These are phyloP conservation scores for Megaceryle alcyon DNA, from an alignment of 2,797 vertebrate species.

Conservation along the genomic window DNA sequence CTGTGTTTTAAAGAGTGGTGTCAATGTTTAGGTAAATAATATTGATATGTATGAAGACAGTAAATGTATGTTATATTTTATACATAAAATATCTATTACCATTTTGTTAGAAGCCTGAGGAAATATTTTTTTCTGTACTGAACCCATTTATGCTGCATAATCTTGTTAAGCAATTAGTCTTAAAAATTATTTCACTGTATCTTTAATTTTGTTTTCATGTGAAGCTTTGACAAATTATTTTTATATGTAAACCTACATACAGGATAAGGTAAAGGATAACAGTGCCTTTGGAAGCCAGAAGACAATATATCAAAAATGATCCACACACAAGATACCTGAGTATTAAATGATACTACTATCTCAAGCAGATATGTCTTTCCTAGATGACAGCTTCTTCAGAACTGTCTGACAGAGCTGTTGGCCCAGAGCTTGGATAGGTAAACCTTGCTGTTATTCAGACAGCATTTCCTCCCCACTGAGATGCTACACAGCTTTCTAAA, in stretches of 20 bases:
- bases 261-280: neutral
- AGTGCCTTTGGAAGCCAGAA: neutral
- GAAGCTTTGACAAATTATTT: neutral
- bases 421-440: neutral
- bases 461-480: neutral
- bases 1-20: neutral
- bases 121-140: neutral
- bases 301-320: neutral
- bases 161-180: neutral
- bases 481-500: neutral
- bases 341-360: neutral
- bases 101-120: neutral
- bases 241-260: neutral
- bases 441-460: neutral
- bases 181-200: neutral
- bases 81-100: neutral
- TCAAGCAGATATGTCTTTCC: neutral
- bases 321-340: neutral
- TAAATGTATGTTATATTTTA: neutral
- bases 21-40: neutral
- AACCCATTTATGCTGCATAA: neutral
- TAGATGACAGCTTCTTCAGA: neutral
- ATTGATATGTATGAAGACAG: neutral
- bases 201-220: neutral
- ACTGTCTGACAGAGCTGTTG: neutral